phyloP scores from a whole-genome alignment of 2,113 vertebrate genomes.

The Protomyctophum bolini region DNA sequence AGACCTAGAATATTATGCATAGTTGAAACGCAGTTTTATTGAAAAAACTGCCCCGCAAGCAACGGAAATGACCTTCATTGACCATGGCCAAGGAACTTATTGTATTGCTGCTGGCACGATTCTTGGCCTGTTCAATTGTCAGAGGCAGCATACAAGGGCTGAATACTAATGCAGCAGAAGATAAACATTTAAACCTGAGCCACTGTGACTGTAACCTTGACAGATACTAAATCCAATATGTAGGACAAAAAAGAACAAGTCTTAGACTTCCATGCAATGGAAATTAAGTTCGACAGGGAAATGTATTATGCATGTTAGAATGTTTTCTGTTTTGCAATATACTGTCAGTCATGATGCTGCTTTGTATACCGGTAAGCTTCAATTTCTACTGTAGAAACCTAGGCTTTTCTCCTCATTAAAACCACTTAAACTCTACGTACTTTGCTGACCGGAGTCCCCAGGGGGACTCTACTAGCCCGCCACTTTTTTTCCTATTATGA shows the following conservation, averaged over 20 bases:
- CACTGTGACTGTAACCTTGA: constrained; percentile 33
- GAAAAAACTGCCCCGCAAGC: constrained; percentile 8
- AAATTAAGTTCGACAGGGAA: constrained; percentile 25
- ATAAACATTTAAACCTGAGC: constrained; percentile 22
- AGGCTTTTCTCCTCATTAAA: constrained; percentile 18
- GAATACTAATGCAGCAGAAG: constrained; percentile 23
- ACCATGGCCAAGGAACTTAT: constrained; percentile 14
- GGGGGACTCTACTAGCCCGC: too few relatives aligned
- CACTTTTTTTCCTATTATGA: too few relatives aligned
- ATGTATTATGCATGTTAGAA: constrained; percentile 34
- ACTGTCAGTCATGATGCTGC: constrained; percentile 27
- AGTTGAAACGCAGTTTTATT: constrained; percentile 24
- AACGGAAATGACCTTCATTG: constrained; percentile 14
- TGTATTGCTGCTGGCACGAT: not conserved
- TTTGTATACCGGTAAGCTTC: constrained; percentile 27
- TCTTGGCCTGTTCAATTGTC: constrained; percentile 15
- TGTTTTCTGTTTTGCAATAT: constrained; percentile 18
- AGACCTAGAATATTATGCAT: not conserved
- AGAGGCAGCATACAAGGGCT: constrained; percentile 3
- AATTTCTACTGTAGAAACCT: constrained; percentile 18
- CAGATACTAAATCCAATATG: constrained; percentile 22
- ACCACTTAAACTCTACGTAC: too few relatives aligned
- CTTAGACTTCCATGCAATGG: constrained; percentile 16
- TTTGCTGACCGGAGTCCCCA: too few relatives aligned
- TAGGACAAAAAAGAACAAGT: constrained; percentile 5